phyloP scores from a whole-genome alignment of 2,888 invertebrate species.

The Oithona nana region DNA sequence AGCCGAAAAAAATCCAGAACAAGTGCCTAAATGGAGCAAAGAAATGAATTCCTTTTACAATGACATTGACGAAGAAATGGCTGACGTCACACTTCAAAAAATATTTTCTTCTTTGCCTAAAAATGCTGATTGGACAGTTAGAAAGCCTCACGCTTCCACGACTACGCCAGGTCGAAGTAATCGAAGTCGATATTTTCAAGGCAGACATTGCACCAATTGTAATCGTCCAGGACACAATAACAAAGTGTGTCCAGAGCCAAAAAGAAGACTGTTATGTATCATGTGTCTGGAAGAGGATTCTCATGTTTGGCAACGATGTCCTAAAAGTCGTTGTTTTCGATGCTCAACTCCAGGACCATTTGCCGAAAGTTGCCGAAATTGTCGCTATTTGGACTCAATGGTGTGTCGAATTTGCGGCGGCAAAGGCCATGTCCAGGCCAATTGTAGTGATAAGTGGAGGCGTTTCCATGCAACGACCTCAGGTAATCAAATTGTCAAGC shows the following conservation, averaged over 20 bases:
- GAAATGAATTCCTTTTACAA: neutral
- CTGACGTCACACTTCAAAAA: neutral
- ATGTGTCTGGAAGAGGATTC: neutral
- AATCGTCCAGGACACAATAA: neutral
- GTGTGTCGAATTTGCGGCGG: slow-evolving; percentile 7
- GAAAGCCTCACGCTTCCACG: neutral
- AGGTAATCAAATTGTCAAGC: neutral
- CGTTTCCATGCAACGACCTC: slow-evolving; percentile 7
- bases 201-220: neutral
- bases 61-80: neutral
- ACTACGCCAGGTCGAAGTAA: neutral
- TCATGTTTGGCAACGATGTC: neutral
- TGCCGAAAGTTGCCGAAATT: neutral
- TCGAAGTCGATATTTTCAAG: neutral
- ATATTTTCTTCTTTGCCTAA: neutral
- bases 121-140: neutral
- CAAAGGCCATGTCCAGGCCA: neutral
- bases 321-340: neutral
- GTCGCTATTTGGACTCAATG: neutral
- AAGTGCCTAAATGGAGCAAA: neutral
- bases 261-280: neutral
- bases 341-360: neutral
- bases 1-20: neutral
- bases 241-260: neutral
- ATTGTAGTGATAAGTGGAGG: slow-evolving; percentile 4